phyloP scores from a whole-genome alignment of 2,797 vertebrate genomes.

The Pangasius mekongensis region DNA sequence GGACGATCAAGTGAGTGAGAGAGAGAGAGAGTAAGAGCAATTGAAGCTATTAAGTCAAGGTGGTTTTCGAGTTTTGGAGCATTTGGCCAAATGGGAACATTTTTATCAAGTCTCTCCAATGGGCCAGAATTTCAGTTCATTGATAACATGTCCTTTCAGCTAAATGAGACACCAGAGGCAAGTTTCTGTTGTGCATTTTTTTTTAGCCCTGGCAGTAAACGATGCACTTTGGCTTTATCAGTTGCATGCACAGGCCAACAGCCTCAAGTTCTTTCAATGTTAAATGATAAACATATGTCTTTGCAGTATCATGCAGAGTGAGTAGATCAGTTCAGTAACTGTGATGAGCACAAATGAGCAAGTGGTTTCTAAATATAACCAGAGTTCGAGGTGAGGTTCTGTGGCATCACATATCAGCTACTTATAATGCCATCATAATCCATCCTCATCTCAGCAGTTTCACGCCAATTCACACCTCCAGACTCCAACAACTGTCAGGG shows the following conservation, averaged over 20 bases:
- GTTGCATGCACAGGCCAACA: background rate
- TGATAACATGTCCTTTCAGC: slow-evolving; percentile 8
- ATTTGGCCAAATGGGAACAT: slow-evolving; percentile 3
- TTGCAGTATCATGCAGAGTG: background rate
- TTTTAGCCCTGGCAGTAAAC: background rate
- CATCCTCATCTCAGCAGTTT: background rate
- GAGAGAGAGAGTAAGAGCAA: background rate
- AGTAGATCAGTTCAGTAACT: background rate
- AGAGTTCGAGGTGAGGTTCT: background rate
- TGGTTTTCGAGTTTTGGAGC: background rate
- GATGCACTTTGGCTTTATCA: background rate
- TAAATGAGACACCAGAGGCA: slow-evolving; percentile 32
- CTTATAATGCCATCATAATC: background rate
- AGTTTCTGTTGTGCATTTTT: slow-evolving; percentile 14
- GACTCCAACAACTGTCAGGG: background rate
- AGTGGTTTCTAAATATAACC: background rate
- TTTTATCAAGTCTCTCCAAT: background rate
- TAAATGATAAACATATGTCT: background rate
- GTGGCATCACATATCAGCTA: background rate
- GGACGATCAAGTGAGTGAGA: background rate
- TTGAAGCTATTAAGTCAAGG: background rate
- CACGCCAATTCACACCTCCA: background rate
- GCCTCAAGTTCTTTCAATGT: slow-evolving; percentile 1
- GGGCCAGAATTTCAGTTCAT: background rate
- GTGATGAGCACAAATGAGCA: slow-evolving; percentile 1